Percentiles rank a stretch among this genome's conserved stretches.
Evolutionary conservation across 2,113 vertebrate genomes (phyloP).

Genomic region (Haplotaxodon microlepis): DNA sequence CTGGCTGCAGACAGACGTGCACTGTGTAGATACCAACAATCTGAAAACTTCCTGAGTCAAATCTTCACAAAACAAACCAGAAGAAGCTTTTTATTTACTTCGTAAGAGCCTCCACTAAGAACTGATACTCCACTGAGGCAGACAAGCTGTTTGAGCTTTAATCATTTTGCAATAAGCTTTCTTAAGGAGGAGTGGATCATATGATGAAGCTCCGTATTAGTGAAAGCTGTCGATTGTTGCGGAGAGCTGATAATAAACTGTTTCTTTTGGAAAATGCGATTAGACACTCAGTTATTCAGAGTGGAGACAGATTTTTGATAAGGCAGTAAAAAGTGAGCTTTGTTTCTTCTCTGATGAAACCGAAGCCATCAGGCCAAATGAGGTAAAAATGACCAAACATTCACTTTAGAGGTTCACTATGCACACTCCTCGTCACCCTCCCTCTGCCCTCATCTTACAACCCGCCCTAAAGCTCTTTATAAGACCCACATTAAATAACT

Average conservation of each 20-base stretch:
- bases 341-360: background rate
- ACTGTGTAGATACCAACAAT: background rate
- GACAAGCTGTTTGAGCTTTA: background rate
- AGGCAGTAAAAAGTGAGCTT: background rate
- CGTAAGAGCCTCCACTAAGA: background rate
- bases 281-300: background rate
- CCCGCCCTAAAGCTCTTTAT: conserved; percentile 2
- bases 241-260: background rate
- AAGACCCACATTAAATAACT: conserved; percentile 14
- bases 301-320: background rate
- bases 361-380: background rate
- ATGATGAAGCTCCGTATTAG: background rate
- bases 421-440: background rate
- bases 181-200: background rate
- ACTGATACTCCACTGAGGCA: background rate
- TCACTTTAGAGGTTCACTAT: background rate
- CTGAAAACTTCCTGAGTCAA: background rate
- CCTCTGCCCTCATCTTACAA: conserved; percentile 2
- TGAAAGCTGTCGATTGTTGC: background rate
- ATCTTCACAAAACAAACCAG: background rate
- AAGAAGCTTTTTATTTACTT: background rate
- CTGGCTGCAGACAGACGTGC: background rate
- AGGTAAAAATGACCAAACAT: background rate
- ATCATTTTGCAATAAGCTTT: background rate
- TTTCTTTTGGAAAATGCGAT: background rate